A percentile compares a stretch with the other conserved stretches of the same genome.
Conservation (phyloP, 2,797 vertebrate species). For the Bradypodion ventrale region DNA sequence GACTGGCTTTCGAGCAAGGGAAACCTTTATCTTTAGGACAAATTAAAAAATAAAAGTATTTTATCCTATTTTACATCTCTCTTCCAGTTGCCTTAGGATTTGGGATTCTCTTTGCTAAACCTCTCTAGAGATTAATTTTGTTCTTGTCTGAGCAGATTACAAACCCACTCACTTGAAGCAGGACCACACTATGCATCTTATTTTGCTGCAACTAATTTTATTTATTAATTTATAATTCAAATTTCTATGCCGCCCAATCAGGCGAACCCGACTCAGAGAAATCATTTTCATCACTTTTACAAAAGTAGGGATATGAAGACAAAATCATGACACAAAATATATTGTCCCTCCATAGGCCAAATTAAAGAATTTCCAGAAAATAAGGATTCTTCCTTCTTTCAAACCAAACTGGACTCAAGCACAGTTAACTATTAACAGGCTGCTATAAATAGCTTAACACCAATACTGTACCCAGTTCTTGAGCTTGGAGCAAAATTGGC, state of each 20-base stretch:
- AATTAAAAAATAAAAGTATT: background rate
- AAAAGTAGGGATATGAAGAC: background rate
- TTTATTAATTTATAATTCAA: too few species aligned
- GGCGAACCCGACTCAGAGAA: too few species aligned
- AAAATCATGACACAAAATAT: background rate
- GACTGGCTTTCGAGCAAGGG: too few species aligned
- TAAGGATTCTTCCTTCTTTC: background rate
- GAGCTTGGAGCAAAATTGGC: constrained; percentile 28
- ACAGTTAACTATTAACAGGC: constrained; percentile 10
- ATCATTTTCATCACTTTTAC: background rate
- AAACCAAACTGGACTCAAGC: constrained; percentile 19
- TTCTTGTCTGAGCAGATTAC: background rate
- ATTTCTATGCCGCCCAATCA: too few species aligned
- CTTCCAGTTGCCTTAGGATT: background rate
- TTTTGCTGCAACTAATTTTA: too few species aligned
- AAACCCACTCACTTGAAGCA: constrained; percentile 28
- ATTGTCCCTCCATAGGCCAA: background rate
- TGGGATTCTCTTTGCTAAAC: constrained; percentile 1
- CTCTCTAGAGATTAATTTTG: background rate
- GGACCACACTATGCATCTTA: constrained; percentile 6
- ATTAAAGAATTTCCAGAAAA: constrained; percentile 7
- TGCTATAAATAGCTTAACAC: background rate
- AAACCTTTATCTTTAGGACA: too few species aligned
- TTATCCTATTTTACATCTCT: background rate
- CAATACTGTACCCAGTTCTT: background rate